Evolutionary conservation across 2,888 invertebrate genomes (phyloP).

Genomic region (Tetheella fluctuosa): DNA sequence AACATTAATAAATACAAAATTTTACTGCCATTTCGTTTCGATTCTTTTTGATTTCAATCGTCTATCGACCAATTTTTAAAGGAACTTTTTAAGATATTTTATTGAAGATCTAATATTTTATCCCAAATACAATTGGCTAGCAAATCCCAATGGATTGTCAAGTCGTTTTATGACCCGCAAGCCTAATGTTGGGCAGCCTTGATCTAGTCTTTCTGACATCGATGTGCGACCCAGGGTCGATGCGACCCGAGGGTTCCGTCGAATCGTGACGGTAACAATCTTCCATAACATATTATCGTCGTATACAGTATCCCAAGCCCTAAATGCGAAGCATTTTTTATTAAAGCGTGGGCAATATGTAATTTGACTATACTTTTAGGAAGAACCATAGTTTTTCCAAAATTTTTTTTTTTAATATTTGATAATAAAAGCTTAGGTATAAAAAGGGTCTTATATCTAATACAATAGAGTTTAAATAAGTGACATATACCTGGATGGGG

Average conservation of each 20-base stretch:
- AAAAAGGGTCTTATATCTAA: neutral
- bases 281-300: slow-evolving; percentile 1
- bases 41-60: too few relatives aligned
- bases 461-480: neutral
- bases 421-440: too few relatives aligned
- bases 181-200: neutral
- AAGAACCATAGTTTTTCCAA: too few relatives aligned
- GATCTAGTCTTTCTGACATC: neutral
- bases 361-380: neutral
- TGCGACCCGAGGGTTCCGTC: neutral
- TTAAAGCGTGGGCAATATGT: too few relatives aligned
- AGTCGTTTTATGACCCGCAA: neutral
- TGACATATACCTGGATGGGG: slow-evolving; percentile 70
- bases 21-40: too few relatives aligned
- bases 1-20: too few relatives aligned
- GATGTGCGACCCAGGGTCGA: neutral
- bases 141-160: neutral
- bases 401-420: too few relatives aligned
- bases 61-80: too few relatives aligned
- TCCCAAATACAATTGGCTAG: too few relatives aligned
- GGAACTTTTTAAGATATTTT: too few relatives aligned
- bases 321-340: too few relatives aligned
- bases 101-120: too few relatives aligned
- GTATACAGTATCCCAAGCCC: neutral
- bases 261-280: neutral